Evolutionary conservation across 2,797 vertebrate genomes (phyloP).

Genomic region (Myotis planiceps): DNA sequence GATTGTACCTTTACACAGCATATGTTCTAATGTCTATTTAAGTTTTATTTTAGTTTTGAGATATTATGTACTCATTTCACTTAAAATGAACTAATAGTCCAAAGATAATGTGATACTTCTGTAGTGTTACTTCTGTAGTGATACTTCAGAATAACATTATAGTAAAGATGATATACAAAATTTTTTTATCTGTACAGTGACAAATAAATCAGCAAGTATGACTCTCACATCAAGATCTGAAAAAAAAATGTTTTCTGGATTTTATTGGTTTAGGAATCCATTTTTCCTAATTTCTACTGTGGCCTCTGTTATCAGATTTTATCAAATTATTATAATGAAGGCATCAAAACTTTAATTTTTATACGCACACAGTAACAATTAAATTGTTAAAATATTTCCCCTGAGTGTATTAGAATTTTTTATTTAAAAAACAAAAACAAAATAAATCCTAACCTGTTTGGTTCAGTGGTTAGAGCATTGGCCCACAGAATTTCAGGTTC

Average conservation of each 20-base stretch:
- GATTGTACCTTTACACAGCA: background rate
- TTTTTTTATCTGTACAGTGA: background rate
- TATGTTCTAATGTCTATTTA: background rate
- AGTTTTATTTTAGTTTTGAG: background rate
- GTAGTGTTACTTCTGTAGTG: background rate
- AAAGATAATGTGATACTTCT: background rate
- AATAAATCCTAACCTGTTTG: no score
- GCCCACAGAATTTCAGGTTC: rapidly evolving
- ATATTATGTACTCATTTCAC: background rate
- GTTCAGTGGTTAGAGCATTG: no score
- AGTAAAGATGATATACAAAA: background rate
- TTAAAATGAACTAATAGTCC: background rate
- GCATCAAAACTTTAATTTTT: background rate
- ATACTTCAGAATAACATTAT: background rate
- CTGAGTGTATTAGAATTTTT: background rate
- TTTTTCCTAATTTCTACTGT: background rate
- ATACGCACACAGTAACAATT: background rate
- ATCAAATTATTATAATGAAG: background rate
- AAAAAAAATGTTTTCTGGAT: background rate
- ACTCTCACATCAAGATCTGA: background rate
- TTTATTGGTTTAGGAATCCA: background rate
- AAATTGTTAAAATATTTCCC: background rate
- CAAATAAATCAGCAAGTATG: background rate
- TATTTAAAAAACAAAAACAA: background rate
- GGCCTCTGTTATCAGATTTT: background rate